These are phyloP conservation scores for Phodopus roborovskii DNA, from an alignment of 2,113 vertebrate species.

Conservation along the genomic window DNA sequence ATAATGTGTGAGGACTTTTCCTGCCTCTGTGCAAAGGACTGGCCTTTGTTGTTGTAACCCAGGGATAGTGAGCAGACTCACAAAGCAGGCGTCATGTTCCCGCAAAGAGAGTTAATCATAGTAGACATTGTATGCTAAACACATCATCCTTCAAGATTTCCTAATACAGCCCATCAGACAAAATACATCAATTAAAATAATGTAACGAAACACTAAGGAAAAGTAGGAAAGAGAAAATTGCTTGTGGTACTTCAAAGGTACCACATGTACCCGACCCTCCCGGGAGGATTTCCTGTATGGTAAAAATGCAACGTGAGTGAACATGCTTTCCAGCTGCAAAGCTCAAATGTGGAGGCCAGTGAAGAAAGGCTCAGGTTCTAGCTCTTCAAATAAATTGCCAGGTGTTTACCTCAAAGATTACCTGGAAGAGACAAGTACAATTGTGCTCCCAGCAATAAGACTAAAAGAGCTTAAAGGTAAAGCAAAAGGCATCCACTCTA, in stretches of 20 bases:
- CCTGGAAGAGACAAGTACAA: conserved; percentile 75
- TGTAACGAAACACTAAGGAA: conserved; percentile 67
- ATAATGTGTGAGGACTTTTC: conserved; percentile 44
- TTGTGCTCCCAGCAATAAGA: conserved; percentile 38
- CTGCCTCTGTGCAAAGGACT: background rate
- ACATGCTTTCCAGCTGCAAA: conserved; percentile 82
- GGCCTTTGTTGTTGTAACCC: conserved; percentile 21
- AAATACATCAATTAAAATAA: conserved; percentile 70
- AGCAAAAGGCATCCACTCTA: background rate
- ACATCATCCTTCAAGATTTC: conserved; percentile 66
- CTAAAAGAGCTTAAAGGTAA: conserved; percentile 40
- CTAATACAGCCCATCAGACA: conserved; percentile 67
- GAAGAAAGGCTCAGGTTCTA: conserved; percentile 62
- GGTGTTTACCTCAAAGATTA: conserved; percentile 76
- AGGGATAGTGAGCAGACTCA: background rate
- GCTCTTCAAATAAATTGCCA: conserved; percentile 79
- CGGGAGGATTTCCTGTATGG: conserved; percentile 82
- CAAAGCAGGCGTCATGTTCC: conserved; percentile 31
- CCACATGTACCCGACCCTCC: conserved; percentile 74
- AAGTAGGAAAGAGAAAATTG: conserved; percentile 61
- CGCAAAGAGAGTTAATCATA: conserved; percentile 66
- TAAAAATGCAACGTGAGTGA: conserved; percentile 76
- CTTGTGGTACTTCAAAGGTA: conserved; percentile 81
- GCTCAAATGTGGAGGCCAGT: conserved; percentile 65
- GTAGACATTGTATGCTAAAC: conserved; percentile 71